These are phyloP conservation scores for Drosophila asahinai DNA, from an alignment of 1,140 invertebrate genomes.

Conservation along the genomic window DNA sequence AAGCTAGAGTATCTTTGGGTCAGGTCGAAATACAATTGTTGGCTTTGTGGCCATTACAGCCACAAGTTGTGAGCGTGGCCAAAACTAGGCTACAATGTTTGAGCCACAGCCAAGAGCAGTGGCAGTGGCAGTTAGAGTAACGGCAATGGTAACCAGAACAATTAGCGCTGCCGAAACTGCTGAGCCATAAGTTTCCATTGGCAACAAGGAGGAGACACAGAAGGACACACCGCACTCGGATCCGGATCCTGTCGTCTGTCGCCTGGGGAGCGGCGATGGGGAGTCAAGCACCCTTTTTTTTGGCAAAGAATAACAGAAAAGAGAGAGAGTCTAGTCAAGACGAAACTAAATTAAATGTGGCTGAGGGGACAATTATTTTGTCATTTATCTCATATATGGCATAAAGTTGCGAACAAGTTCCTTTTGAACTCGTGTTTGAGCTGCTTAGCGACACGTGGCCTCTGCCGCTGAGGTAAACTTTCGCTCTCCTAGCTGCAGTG, in stretches of 20 bases:
- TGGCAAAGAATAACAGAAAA: slow-evolving; percentile 3
- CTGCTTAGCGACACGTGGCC: slow-evolving; percentile 62
- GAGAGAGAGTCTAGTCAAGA: slow-evolving; percentile 38
- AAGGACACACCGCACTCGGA: slow-evolving; percentile 11
- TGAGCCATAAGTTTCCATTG: slow-evolving; percentile 55
- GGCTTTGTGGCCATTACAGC: slow-evolving; percentile 32
- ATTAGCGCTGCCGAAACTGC: slow-evolving; percentile 47
- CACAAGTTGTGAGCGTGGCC: slow-evolving; percentile 54
- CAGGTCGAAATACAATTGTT: slow-evolving; percentile 19
- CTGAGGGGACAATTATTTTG: slow-evolving; percentile 53
- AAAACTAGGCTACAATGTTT: slow-evolving; percentile 65
- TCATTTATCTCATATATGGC: slow-evolving; percentile 46
- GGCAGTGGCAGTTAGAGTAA: slow-evolving; percentile 11
- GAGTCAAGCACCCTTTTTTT: slow-evolving; percentile 25
- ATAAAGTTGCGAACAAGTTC: slow-evolving; percentile 46
- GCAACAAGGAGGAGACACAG: slow-evolving; percentile 28
- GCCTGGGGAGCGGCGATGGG: slow-evolving; percentile 47
- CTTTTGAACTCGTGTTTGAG: slow-evolving; percentile 29
- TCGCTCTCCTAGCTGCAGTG: slow-evolving; percentile 27
- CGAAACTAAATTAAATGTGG: slow-evolving; percentile 59
- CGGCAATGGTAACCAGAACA: slow-evolving; percentile 40
- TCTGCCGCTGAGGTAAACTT: slow-evolving; percentile 20
- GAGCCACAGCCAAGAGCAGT: slow-evolving; percentile 13
- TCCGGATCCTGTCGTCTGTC: slow-evolving; percentile 46
- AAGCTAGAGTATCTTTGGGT: slow-evolving; percentile 25